These are phyloP conservation scores for Oppia nitens DNA, from an alignment of 1,140 invertebrate genomes.

Conservation along the genomic window DNA sequence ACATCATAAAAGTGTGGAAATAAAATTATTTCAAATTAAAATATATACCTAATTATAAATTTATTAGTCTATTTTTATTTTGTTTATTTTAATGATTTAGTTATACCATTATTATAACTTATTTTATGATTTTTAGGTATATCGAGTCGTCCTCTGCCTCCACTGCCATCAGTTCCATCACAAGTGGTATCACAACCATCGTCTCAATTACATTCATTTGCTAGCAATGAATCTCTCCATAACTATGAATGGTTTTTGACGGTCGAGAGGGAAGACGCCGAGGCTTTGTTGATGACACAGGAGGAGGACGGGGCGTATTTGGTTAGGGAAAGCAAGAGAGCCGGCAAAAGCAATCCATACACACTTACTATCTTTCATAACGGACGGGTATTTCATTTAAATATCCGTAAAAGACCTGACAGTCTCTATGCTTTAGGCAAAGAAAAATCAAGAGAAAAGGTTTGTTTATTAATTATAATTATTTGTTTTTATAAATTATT, in stretches of 20 bases:
- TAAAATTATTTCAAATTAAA: background rate
- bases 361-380: constrained; percentile 22
- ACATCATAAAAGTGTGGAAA: background rate
- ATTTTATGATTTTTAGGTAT: background rate
- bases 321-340: constrained; percentile 22
- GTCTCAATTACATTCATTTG: constrained; percentile 5
- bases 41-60: background rate
- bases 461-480: constrained; percentile 13
- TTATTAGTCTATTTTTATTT: background rate
- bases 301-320: constrained; percentile 21
- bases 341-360: constrained; percentile 23
- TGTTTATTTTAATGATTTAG: background rate
- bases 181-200: too few species aligned
- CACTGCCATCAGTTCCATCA: too few species aligned
- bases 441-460: constrained; percentile 25
- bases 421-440: constrained; percentile 23
- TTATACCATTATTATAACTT: background rate
- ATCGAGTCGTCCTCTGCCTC: constrained; percentile 8
- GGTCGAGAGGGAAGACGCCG: constrained; percentile 23
- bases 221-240: constrained; percentile 6
- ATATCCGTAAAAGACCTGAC: constrained; percentile 22
- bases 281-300: constrained; percentile 15
- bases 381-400: constrained; percentile 22
- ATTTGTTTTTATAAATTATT: background rate
- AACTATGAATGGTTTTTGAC: constrained; percentile 23